Evolutionary conservation across 2,797 vertebrate species (phyloP).

Genomic region (Hephaestus fuliginosus): DNA sequence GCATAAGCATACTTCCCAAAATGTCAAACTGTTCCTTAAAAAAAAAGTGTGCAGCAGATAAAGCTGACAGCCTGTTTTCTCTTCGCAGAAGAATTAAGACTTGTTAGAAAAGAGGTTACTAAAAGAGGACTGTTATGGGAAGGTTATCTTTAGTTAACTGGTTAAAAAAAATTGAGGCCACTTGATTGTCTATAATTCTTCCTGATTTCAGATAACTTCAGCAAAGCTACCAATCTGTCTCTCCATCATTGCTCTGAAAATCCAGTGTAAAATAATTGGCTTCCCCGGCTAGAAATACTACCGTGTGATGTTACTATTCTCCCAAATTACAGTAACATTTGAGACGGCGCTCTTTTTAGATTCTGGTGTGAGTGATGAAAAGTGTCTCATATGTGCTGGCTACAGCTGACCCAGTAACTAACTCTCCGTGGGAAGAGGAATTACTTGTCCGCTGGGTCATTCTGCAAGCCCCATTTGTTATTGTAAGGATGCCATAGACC

Average conservation of each 20-base stretch:
- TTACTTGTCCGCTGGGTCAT: slow-evolving; percentile 37
- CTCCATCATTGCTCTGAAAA: background rate
- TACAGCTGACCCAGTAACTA: slow-evolving; percentile 46
- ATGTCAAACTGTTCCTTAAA: background rate
- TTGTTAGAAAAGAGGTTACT: background rate
- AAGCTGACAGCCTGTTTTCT: background rate
- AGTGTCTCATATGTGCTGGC: slow-evolving; percentile 16
- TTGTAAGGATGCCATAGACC: slow-evolving; percentile 13
- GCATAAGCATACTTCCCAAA: background rate
- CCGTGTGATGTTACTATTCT: background rate
- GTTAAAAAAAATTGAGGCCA: background rate
- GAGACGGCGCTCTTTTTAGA: background rate
- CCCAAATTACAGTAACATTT: background rate
- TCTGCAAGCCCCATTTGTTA: slow-evolving; percentile 1
- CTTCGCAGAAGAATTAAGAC: background rate
- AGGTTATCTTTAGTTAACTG: background rate
- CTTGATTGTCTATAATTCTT: background rate
- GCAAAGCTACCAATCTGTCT: slow-evolving; percentile 9
- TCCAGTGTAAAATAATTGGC: background rate
- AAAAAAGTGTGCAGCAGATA: background rate
- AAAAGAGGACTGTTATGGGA: background rate
- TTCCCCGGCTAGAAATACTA: background rate
- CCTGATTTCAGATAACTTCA: slow-evolving; percentile 30
- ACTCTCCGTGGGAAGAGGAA: slow-evolving; percentile 12
- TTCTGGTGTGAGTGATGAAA: slow-evolving; percentile 16